phyloP scores from a whole-genome alignment of 2,888 invertebrate genomes.

The Cantharis rufa region DNA sequence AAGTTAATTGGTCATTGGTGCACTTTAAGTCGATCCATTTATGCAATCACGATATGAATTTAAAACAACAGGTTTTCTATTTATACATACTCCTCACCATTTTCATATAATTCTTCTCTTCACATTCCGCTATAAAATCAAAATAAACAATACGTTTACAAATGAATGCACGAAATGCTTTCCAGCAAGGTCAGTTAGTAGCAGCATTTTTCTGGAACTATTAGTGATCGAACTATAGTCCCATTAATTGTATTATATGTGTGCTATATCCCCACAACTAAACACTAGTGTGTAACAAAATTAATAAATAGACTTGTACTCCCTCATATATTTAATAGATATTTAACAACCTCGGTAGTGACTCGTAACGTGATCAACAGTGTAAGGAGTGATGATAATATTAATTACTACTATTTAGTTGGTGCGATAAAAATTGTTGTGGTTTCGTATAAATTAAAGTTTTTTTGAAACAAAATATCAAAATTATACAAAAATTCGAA shows the following conservation, averaged over 20 bases:
- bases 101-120: conserved; percentile 27
- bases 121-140: conserved; percentile 35
- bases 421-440: background rate
- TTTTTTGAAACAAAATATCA: too few relatives aligned
- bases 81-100: conserved; percentile 17
- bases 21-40: conserved; percentile 8
- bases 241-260: conserved; percentile 18
- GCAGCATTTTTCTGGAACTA: conserved; percentile 24
- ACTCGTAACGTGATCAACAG: conserved; percentile 32
- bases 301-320: conserved; percentile 39
- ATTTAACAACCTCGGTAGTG: conserved; percentile 36
- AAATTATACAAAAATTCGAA: too few relatives aligned
- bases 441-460: background rate
- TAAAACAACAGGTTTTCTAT: conserved; percentile 28
- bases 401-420: background rate
- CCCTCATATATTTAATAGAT: conserved; percentile 35
- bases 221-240: conserved; percentile 25
- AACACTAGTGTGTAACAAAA: conserved; percentile 37
- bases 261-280: conserved; percentile 26
- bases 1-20: conserved; percentile 7
- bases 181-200: conserved; percentile 35
- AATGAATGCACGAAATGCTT: conserved; percentile 26
- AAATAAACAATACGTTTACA: conserved; percentile 34
- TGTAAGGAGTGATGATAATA: background rate
- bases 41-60: conserved; percentile 10